Percentiles rank a stretch among this genome's conserved stretches.
These are phyloP conservation scores for Maccullochella peelii DNA, from an alignment of 2,113 vertebrate genomes.

Conservation along the genomic window DNA sequence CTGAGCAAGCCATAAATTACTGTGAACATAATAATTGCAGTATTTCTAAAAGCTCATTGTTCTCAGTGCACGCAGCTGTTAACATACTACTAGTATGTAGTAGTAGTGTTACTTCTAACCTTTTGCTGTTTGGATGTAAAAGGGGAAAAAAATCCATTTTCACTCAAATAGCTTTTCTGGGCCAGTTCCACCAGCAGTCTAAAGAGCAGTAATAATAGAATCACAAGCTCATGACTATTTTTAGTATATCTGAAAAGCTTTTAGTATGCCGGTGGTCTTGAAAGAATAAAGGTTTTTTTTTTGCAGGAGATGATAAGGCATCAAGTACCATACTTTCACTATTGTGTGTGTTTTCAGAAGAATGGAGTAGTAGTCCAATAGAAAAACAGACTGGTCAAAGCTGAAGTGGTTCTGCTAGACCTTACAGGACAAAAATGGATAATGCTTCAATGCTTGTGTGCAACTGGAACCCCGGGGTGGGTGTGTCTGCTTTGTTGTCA, in stretches of 20 bases:
- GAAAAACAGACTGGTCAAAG: constrained; percentile 39
- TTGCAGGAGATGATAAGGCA: constrained; percentile 51
- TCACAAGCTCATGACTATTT: constrained; percentile 63
- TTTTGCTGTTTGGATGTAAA: constrained; percentile 43
- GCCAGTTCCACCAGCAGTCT: constrained; percentile 50
- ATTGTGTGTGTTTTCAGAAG: constrained; percentile 33
- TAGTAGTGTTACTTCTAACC: constrained; percentile 34
- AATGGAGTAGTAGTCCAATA: not conserved
- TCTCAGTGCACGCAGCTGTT: constrained; percentile 20
- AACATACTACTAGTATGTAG: too few species aligned
- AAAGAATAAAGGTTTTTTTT: constrained; percentile 68
- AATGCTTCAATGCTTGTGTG: constrained; percentile 28
- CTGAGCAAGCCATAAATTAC: not conserved
- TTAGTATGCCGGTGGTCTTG: constrained; percentile 52
- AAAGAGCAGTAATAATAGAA: constrained; percentile 67
- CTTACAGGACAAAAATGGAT: constrained; percentile 9
- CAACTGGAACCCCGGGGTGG: constrained; percentile 69
- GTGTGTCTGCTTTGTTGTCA: constrained; percentile 68
- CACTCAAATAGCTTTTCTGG: constrained; percentile 64
- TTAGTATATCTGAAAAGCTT: constrained; percentile 69
- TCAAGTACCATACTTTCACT: constrained; percentile 14
- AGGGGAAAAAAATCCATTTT: constrained; percentile 42
- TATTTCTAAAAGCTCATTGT: constrained; percentile 36
- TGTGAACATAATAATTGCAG: not conserved
- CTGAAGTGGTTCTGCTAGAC: constrained; percentile 22